These are phyloP conservation scores for Masticophis lateralis DNA, from an alignment of 2,797 vertebrate species.

Conservation along the genomic window DNA sequence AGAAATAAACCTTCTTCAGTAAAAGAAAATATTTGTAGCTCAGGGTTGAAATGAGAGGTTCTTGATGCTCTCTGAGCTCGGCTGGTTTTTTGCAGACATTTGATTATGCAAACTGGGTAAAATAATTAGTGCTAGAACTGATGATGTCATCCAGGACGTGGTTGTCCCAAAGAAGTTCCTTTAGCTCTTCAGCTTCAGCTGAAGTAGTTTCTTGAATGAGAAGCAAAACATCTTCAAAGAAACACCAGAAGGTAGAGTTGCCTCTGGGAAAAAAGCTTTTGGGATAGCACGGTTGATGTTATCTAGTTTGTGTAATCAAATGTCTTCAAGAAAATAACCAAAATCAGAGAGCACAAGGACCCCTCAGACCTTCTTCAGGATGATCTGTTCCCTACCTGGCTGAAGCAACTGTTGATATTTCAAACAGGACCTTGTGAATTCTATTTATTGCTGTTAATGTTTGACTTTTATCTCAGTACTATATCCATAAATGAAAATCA, in stretches of 20 bases:
- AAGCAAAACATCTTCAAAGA: too few species aligned
- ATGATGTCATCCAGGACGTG: not conserved
- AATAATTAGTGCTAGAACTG: not conserved
- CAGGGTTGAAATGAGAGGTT: not conserved
- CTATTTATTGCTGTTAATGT: not conserved
- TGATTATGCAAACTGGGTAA: not conserved
- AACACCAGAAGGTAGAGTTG: too few species aligned
- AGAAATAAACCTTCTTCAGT: not conserved
- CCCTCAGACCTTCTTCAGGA: not conserved
- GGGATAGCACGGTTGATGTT: too few species aligned
- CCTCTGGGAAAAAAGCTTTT: too few species aligned
- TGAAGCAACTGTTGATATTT: not conserved
- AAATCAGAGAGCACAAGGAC: not conserved
- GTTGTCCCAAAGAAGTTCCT: too few species aligned
- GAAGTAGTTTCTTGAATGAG: too few species aligned
- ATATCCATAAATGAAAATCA: not conserved
- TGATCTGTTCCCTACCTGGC: not conserved
- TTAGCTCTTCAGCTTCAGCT: too few species aligned
- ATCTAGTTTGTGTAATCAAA: not conserved
- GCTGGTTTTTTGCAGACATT: not conserved
- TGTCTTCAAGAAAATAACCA: not conserved
- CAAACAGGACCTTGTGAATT: not conserved
- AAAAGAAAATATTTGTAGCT: not conserved
- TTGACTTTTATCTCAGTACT: not conserved
- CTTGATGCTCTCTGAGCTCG: not conserved